Conservation (phyloP, 2,888 invertebrate species). For the Elgonia sp. region DNA sequence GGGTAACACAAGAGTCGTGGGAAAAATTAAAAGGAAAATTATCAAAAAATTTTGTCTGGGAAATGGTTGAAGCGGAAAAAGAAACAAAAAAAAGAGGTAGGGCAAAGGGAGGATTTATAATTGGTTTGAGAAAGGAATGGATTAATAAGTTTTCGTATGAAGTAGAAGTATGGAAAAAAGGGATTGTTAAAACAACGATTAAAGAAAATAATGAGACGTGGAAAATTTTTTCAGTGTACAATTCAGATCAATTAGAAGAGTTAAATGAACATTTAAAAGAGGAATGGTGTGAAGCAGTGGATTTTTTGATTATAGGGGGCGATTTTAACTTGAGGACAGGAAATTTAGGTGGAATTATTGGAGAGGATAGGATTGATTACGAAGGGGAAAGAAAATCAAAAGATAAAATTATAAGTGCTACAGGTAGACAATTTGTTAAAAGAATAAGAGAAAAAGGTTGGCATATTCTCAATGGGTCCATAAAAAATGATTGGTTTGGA, state of each 20-base stretch:
- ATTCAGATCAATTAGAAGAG: slow-evolving; percentile 16
- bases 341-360: too few relatives aligned
- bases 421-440: not conserved
- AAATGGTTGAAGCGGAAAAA: slow-evolving; percentile 12
- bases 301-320: not conserved
- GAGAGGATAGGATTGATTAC: too few relatives aligned
- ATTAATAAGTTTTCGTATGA: not conserved
- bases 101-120: slow-evolving; percentile 50
- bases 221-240: slow-evolving; percentile 17
- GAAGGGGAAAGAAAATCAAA: too few relatives aligned
- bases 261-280: not conserved
- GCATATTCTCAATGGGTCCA: not conserved
- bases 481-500: not conserved
- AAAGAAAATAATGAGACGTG: not conserved
- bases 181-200: slow-evolving; percentile 3
- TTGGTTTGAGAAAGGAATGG: slow-evolving; percentile 50
- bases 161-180: slow-evolving; percentile 4
- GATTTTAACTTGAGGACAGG: too few relatives aligned
- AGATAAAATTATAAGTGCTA: too few relatives aligned
- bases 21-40: slow-evolving; percentile 25
- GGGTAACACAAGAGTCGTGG: slow-evolving; percentile 54
- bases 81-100: slow-evolving; percentile 32
- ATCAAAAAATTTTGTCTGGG: slow-evolving; percentile 26
- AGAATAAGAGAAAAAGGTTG: not conserved
- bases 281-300: too few relatives aligned